These are phyloP conservation scores for Epirrhoe tristata DNA, from an alignment of 2,888 invertebrate genomes.

Conservation along the genomic window DNA sequence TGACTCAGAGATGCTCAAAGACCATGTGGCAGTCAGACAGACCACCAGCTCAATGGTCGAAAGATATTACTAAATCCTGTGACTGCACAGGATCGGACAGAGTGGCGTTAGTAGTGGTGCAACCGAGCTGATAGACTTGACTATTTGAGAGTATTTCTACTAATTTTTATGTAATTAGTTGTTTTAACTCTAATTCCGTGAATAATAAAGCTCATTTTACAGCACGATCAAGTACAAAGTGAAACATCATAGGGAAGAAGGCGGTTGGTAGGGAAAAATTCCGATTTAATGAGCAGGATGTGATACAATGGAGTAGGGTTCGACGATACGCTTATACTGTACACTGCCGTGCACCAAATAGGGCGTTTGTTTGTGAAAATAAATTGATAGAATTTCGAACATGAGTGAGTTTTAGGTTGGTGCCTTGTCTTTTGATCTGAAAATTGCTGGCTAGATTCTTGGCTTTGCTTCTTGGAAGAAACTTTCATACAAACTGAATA, in stretches of 20 bases:
- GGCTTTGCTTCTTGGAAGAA: background rate
- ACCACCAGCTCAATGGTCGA: too few species aligned
- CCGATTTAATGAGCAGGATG: slow-evolving; percentile 55
- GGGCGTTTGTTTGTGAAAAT: background rate
- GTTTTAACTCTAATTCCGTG: background rate
- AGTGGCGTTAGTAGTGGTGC: too few species aligned
- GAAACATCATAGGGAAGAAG: slow-evolving; percentile 34
- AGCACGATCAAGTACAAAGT: background rate
- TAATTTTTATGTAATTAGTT: too few species aligned
- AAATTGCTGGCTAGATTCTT: background rate
- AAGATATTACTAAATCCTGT: too few species aligned
- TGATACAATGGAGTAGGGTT: slow-evolving; percentile 45
- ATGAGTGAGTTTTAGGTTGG: too few species aligned
- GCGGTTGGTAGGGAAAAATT: slow-evolving; percentile 64
- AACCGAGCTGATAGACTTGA: too few species aligned
- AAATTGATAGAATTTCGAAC: background rate
- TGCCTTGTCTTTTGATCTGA: background rate
- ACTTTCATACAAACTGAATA: too few species aligned
- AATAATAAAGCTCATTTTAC: slow-evolving; percentile 6
- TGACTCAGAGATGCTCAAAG: too few species aligned
- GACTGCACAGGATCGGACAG: too few species aligned
- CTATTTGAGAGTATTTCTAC: too few species aligned
- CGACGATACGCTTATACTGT: slow-evolving; percentile 32
- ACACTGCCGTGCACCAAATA: slow-evolving; percentile 22
- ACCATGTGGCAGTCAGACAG: too few species aligned